A percentile compares a stretch with the other conserved stretches of the same genome.
Conservation (phyloP, 2,113 vertebrate genomes). For the Pangasianodon gigas region DNA sequence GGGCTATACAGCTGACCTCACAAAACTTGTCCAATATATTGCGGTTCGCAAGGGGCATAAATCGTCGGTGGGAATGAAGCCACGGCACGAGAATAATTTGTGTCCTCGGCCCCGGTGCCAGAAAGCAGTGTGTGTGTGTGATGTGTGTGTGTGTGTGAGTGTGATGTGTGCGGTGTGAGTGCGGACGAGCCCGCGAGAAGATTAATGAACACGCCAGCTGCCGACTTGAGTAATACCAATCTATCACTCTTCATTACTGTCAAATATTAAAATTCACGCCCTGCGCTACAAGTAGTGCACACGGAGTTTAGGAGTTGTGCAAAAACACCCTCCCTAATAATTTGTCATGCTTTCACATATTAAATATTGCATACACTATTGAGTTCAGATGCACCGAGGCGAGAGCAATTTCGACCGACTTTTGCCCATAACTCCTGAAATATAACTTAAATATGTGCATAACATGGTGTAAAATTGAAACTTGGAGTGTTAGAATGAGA, state of each 20-base stretch:
- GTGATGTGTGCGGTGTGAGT: slow-evolving; percentile 74
- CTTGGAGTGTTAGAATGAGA: not conserved
- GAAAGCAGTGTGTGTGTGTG: slow-evolving; percentile 69
- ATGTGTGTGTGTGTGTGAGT: slow-evolving; percentile 71
- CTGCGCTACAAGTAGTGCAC: slow-evolving; percentile 78
- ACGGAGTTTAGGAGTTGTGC: slow-evolving; percentile 64
- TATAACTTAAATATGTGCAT: not conserved
- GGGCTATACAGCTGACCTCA: slow-evolving; percentile 45
- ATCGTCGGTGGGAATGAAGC: slow-evolving; percentile 64
- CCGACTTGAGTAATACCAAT: slow-evolving; percentile 89
- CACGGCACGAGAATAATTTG: slow-evolving; percentile 71
- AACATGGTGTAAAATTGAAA: not conserved
- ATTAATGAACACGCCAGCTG: slow-evolving; percentile 97
- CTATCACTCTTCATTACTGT: slow-evolving; percentile 99
- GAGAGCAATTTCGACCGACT: not conserved
- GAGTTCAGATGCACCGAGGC: not conserved
- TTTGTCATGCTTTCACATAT: not conserved
- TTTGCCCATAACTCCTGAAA: not conserved
- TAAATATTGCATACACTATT: slow-evolving; percentile 9
- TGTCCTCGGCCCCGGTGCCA: slow-evolving; percentile 60
- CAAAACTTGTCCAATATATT: slow-evolving; percentile 57
- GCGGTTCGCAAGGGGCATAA: slow-evolving; percentile 58
- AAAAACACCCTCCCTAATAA: slow-evolving; percentile 55
- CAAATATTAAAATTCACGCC: slow-evolving; percentile 90
- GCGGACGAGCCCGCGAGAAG: slow-evolving; percentile 85